Conservation (phyloP, 2,888 invertebrate genomes). For the Matsumyia berberina region DNA sequence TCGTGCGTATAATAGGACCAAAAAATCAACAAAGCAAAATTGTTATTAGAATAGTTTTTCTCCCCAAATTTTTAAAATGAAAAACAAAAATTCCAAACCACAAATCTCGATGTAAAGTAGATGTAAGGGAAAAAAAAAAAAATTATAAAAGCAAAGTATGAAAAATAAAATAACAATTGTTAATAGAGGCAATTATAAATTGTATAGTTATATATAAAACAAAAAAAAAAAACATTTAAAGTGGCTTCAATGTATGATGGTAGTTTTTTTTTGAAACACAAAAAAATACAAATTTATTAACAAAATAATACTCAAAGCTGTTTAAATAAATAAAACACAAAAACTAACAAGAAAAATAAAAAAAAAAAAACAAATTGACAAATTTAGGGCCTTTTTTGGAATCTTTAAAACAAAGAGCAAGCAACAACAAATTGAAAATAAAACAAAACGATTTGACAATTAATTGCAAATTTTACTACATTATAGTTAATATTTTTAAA, state of each 20-base stretch:
- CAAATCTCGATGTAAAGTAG: conserved; percentile 69
- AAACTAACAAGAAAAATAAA: conserved; percentile 78
- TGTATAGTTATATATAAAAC: conserved; percentile 49
- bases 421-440: conserved; percentile 70
- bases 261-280: conserved; percentile 50
- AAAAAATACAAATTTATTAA: conserved; percentile 59
- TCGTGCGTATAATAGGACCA: conserved; percentile 67
- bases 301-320: conserved; percentile 77
- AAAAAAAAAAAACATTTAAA: conserved; percentile 54
- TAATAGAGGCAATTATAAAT: conserved; percentile 51
- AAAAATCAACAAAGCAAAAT: conserved; percentile 44
- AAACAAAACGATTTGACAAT: conserved; percentile 66
- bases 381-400: conserved; percentile 69
- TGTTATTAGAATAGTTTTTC: conserved; percentile 42
- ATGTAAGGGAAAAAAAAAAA: conserved; percentile 54
- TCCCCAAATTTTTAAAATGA: conserved; percentile 33
- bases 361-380: conserved; percentile 74
- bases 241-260: conserved; percentile 64
- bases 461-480: conserved; percentile 68
- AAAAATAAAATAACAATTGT: conserved; percentile 39
- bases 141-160: conserved; percentile 37
- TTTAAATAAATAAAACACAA: conserved; percentile 65
- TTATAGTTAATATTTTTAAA: conserved; percentile 67
- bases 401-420: conserved; percentile 66
- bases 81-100: conserved; percentile 59